Conservation (phyloP, 2,888 invertebrate genomes). For the Octonoba sinensis region DNA sequence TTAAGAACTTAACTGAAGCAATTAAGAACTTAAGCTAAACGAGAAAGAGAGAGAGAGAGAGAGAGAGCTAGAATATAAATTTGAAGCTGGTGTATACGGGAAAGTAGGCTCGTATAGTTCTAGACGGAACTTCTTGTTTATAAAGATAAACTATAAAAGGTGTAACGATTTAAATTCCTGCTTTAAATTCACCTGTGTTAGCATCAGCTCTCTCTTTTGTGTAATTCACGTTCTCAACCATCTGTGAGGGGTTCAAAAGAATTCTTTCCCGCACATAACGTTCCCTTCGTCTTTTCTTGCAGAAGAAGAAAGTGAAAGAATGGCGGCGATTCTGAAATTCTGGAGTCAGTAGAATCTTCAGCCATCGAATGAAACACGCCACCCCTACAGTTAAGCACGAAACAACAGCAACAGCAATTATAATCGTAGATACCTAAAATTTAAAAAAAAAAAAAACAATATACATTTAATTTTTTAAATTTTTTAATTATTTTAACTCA, state of each 20-base stretch:
- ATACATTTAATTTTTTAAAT: background rate
- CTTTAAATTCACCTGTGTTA: slow-evolving; percentile 14
- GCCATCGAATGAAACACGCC: slow-evolving; percentile 36
- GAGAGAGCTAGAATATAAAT: no score
- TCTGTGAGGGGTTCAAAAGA: slow-evolving; percentile 65
- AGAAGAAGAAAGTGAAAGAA: slow-evolving; percentile 25
- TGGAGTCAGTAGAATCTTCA: slow-evolving; percentile 23
- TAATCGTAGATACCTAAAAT: slow-evolving; percentile 27
- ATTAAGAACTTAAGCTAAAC: no score
- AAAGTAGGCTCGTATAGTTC: no score
- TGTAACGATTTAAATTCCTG: background rate
- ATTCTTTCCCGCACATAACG: slow-evolving; percentile 57
- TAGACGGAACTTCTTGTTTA: no score
- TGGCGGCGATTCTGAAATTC: slow-evolving; percentile 19
- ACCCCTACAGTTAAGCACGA: slow-evolving; percentile 6
- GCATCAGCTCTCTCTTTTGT: slow-evolving; percentile 26
- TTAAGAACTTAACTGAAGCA: no score
- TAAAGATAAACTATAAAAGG: background rate
- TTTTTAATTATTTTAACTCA: background rate
- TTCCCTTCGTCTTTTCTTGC: slow-evolving; percentile 29
- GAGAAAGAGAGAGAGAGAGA: no score
- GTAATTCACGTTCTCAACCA: slow-evolving; percentile 67
- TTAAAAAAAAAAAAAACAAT: no score
- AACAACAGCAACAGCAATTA: background rate
- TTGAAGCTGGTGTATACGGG: no score